A percentile compares a stretch with the other conserved stretches of the same genome.
Evolutionary conservation across 2,888 invertebrate genomes (phyloP).

Genomic region (Polyploca ridens): DNA sequence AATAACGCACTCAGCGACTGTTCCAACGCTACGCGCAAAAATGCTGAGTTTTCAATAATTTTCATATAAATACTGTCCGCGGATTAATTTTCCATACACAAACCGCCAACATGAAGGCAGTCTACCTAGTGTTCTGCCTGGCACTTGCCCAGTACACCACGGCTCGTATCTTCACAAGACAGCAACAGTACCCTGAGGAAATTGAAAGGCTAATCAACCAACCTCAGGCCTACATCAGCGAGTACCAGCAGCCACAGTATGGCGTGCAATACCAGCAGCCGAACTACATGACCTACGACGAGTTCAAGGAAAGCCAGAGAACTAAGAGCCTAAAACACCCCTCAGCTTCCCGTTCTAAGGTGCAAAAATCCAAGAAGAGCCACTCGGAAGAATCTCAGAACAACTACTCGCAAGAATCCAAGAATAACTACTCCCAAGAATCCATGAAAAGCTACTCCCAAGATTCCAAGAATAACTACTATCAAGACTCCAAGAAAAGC

Average conservation of each 20-base stretch:
- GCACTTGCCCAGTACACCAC: slow-evolving; percentile 59
- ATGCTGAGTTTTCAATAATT: slow-evolving; percentile 45
- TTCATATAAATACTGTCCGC: slow-evolving; percentile 50
- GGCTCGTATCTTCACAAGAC: slow-evolving; percentile 61
- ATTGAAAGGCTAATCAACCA: slow-evolving; percentile 48
- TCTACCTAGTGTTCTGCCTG: slow-evolving; percentile 64
- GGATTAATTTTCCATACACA: slow-evolving; percentile 36
- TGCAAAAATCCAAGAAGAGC: slow-evolving; percentile 14
- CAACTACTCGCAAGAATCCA: slow-evolving; percentile 6
- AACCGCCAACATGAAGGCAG: slow-evolving; percentile 69
- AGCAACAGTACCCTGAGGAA: slow-evolving; percentile 40
- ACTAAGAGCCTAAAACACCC: neutral
- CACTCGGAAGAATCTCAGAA: slow-evolving; percentile 18
- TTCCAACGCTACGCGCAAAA: slow-evolving; percentile 9
- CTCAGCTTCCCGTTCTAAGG: too few relatives aligned
- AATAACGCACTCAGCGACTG: neutral
- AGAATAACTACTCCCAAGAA: slow-evolving; percentile 35
- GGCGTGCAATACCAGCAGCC: slow-evolving; percentile 29
- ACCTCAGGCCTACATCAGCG: slow-evolving; percentile 50
- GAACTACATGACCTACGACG: slow-evolving; percentile 23
- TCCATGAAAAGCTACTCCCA: neutral
- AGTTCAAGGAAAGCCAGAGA: slow-evolving; percentile 17
- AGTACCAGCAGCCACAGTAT: slow-evolving; percentile 38
- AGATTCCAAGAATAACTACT: slow-evolving; percentile 36
- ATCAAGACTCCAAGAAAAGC: neutral